These are phyloP conservation scores for Eriosoma lanigerum DNA, from an alignment of 1,140 invertebrate genomes.

Conservation along the genomic window DNA sequence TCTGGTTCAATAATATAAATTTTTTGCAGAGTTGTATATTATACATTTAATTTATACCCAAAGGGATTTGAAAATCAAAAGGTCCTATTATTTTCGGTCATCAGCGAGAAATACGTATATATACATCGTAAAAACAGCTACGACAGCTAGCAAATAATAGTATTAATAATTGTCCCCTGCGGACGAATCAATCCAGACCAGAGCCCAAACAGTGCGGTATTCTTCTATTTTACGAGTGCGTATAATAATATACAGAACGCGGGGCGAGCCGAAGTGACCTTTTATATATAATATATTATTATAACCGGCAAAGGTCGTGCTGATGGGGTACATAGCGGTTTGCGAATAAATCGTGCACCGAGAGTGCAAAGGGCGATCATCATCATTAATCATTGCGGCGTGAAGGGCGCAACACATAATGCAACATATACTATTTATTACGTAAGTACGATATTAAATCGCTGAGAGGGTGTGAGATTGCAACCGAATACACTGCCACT, in stretches of 20 bases:
- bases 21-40: too few relatives aligned
- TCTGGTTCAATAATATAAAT: too few relatives aligned
- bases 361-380: slow-evolving; percentile 13
- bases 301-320: slow-evolving; percentile 38
- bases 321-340: neutral
- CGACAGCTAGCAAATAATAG: too few relatives aligned
- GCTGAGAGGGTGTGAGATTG: neutral
- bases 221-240: too few relatives aligned
- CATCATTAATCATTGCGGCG: slow-evolving; percentile 27
- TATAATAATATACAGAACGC: too few relatives aligned
- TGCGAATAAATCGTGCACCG: neutral
- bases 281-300: neutral
- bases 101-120: neutral
- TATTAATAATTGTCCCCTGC: slow-evolving; percentile 24
- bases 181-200: slow-evolving; percentile 39
- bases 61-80: slow-evolving; percentile 14
- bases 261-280: slow-evolving; percentile 8
- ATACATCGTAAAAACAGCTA: too few relatives aligned
- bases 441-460: neutral
- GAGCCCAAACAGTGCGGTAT: too few relatives aligned
- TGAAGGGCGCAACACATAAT: neutral
- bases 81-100: slow-evolving; percentile 3
- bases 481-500: neutral
- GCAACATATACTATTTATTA: neutral
- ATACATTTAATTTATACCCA: too few relatives aligned